These are phyloP conservation scores for Anser brachyrhynchus DNA, from an alignment of 2,113 vertebrate species.

Conservation along the genomic window DNA sequence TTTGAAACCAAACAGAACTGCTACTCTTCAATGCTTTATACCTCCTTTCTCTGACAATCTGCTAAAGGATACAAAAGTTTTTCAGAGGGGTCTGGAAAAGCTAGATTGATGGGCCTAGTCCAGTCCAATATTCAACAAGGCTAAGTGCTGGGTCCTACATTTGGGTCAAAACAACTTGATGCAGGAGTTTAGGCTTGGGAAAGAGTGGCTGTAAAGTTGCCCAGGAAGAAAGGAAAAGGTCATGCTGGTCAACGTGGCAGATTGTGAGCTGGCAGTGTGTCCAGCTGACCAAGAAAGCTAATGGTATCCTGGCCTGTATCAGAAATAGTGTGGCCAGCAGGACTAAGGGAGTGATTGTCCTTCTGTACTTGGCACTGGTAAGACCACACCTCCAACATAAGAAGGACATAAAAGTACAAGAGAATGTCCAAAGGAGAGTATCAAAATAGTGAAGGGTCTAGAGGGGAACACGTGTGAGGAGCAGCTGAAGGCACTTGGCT, in stretches of 20 bases:
- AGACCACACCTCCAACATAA: neutral
- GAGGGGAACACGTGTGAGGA: too few relatives aligned
- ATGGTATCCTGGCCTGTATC: neutral
- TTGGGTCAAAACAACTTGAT: neutral
- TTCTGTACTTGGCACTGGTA: neutral
- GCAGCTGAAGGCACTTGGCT: too few relatives aligned
- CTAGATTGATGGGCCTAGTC: neutral
- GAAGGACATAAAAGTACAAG: too few relatives aligned
- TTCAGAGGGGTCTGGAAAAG: neutral
- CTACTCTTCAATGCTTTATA: neutral
- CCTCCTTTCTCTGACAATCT: neutral
- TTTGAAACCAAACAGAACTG: neutral
- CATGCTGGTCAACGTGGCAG: neutral
- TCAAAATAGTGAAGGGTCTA: too few relatives aligned
- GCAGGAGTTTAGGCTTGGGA: neutral
- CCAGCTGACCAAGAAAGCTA: neutral
- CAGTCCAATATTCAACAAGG: neutral
- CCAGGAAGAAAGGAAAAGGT: neutral
- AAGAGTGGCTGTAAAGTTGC: neutral
- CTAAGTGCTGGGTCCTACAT: neutral
- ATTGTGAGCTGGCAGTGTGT: neutral
- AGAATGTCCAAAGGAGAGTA: neutral
- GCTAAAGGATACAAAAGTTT: neutral
- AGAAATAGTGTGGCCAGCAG: neutral
- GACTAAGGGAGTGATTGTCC: neutral